A percentile compares a stretch with the other conserved stretches of the same genome.
Evolutionary conservation across 2,113 vertebrate genomes (phyloP).

Genomic region (Bos indicus): DNA sequence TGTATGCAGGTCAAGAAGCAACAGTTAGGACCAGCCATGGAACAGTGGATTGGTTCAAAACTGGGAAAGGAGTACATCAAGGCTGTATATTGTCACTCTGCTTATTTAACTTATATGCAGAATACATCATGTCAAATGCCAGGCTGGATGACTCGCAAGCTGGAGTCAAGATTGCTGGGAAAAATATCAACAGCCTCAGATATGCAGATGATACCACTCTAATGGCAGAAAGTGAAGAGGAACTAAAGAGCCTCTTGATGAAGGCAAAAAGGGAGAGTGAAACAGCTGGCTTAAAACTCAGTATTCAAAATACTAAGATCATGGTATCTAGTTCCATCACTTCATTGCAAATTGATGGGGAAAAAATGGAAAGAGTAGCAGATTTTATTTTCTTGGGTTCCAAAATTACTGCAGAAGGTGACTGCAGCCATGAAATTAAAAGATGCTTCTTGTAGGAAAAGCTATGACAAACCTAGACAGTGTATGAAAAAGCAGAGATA

Average conservation of each 20-base stretch:
- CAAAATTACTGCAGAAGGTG: background rate
- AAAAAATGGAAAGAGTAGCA: background rate
- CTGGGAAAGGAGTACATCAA: background rate
- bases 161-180: background rate
- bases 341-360: background rate
- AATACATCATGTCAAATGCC: background rate
- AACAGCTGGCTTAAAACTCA: background rate
- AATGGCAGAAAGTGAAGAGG: background rate
- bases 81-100: background rate
- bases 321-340: background rate
- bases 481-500: background rate
- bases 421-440: background rate
- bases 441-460: background rate
- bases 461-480: background rate
- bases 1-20: background rate
- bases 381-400: accelerated
- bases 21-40: background rate
- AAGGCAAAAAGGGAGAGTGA: background rate
- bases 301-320: background rate
- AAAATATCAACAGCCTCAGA: background rate
- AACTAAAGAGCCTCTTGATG: background rate
- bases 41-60: background rate
- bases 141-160: background rate
- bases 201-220: background rate
- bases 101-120: background rate